These are phyloP conservation scores for Characodon lateralis DNA, from an alignment of 2,797 vertebrate genomes.

Conservation along the genomic window DNA sequence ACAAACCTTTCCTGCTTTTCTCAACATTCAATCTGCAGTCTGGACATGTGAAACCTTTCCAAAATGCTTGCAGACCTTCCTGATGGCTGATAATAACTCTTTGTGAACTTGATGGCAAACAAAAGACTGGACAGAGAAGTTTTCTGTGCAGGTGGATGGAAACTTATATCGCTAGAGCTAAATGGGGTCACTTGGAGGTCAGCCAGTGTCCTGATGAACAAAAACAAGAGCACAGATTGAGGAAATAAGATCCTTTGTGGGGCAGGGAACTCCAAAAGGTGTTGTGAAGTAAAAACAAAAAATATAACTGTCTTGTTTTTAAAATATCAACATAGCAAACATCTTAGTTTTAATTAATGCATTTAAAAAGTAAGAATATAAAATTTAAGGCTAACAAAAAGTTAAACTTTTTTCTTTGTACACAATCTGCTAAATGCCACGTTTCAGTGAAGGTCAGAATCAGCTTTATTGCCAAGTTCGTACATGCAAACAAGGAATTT, in stretches of 20 bases:
- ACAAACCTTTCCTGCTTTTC: constrained; percentile 27
- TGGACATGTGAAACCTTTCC: constrained; percentile 29
- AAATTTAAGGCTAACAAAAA: not conserved
- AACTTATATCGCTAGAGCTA: constrained; percentile 40
- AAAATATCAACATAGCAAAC: not conserved
- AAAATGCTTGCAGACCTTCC: constrained; percentile 57
- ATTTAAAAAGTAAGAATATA: not conserved
- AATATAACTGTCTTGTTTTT: not conserved
- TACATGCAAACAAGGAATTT: too few species aligned
- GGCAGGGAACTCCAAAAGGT: constrained; percentile 15
- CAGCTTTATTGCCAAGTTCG: too few species aligned
- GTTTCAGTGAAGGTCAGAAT: constrained; percentile 11
- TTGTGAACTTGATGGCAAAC: constrained; percentile 45
- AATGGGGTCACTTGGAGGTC: constrained; percentile 59
- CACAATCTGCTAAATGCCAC: constrained; percentile 4
- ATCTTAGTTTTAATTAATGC: not conserved
- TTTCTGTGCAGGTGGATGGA: constrained; percentile 52
- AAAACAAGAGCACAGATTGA: constrained; percentile 32
- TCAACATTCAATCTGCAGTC: constrained; percentile 12
- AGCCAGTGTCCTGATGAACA: constrained; percentile 35
- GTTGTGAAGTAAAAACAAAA: not conserved
- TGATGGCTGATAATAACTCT: constrained; percentile 52
- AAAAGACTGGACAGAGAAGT: constrained; percentile 22
- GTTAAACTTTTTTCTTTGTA: not conserved
- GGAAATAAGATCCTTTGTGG: constrained; percentile 32